These are phyloP conservation scores for Adelphocoris suturalis DNA, from an alignment of 2,888 invertebrate species.

Conservation along the genomic window DNA sequence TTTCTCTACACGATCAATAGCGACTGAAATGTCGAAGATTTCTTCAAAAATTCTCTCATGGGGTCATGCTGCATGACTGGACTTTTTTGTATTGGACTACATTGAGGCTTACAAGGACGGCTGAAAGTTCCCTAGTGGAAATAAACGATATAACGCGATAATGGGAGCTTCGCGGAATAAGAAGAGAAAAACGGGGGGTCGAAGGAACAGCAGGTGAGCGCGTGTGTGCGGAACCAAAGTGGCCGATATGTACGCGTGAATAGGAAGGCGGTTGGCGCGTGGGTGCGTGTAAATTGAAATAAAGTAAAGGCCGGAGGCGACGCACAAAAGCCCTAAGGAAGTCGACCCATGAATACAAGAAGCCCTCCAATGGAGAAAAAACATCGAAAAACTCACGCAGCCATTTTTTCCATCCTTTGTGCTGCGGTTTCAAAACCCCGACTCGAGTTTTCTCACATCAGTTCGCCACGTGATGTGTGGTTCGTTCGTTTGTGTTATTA, in stretches of 20 bases:
- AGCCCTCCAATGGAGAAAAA: background rate
- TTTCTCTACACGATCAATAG: no score
- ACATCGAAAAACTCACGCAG: background rate
- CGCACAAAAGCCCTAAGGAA: background rate
- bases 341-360: slow-evolving; percentile 11
- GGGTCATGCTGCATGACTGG: no score
- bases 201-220: background rate
- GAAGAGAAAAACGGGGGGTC: background rate
- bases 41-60: no score
- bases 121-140: background rate
- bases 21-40: no score
- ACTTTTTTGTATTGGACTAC: no score
- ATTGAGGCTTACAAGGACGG: background rate
- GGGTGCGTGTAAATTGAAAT: slow-evolving; percentile 20
- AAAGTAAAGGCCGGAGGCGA: background rate
- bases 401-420: background rate
- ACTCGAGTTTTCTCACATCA: background rate
- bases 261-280: background rate
- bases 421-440: background rate
- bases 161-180: background rate
- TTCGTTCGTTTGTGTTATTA: background rate
- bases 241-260: background rate
- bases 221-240: background rate
- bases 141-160: background rate
- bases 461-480: background rate